Evolutionary conservation across 2,113 vertebrate species (phyloP).

Genomic region (Cercopithecus mona): DNA sequence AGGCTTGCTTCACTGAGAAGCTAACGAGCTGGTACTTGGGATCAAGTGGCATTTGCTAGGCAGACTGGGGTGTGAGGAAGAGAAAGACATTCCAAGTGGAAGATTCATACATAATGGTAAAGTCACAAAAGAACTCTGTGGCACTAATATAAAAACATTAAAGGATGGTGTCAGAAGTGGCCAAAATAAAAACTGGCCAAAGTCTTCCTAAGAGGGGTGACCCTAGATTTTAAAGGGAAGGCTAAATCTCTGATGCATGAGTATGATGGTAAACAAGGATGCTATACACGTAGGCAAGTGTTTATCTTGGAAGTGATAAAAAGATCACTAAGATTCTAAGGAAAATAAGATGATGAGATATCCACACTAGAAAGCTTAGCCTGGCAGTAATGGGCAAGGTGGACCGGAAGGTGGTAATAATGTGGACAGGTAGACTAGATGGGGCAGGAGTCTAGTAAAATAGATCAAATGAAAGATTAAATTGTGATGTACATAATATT

Average conservation of each 20-base stretch:
- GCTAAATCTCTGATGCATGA: not conserved
- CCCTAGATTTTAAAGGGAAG: not conserved
- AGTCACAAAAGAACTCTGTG: not conserved
- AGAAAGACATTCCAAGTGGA: not conserved
- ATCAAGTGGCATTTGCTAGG: not conserved
- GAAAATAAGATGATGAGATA: not conserved
- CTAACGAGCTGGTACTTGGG: not conserved
- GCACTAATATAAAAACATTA: not conserved
- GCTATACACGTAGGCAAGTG: not conserved
- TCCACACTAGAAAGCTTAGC: not conserved
- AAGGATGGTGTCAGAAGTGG: conserved; percentile 9
- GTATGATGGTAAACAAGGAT: not conserved
- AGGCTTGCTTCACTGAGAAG: not conserved
- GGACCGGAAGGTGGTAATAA: not conserved
- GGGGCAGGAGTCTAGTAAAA: not conserved
- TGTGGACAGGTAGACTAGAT: not conserved
- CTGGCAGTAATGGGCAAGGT: not conserved
- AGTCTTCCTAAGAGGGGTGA: not conserved
- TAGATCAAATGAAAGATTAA: not conserved
- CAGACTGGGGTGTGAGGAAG: not conserved
- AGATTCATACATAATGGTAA: not conserved
- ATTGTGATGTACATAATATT: not conserved
- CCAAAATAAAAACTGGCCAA: conserved; percentile 21
- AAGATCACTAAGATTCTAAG: not conserved
- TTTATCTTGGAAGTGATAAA: not conserved